Conservation (phyloP, 1,140 invertebrate species). For the Lanistes nyassanus region DNA sequence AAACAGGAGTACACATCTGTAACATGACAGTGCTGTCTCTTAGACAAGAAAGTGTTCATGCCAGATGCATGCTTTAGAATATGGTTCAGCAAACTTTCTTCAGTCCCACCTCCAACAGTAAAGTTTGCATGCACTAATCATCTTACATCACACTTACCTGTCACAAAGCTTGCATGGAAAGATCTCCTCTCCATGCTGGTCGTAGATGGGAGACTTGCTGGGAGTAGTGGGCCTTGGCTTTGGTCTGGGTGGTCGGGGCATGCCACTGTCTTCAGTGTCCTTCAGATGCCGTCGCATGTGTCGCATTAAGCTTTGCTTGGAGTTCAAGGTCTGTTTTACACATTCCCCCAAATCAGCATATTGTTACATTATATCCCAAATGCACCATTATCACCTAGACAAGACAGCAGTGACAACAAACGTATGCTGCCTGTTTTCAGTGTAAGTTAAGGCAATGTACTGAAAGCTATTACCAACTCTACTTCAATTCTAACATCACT, state of each 20-base stretch:
- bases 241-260: conserved; percentile 6
- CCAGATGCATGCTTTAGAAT: no score
- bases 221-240: conserved; percentile 35
- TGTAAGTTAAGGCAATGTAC: no score
- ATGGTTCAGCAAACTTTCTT: no score
- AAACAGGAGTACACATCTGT: no score
- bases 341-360: conserved; percentile 62
- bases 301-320: conserved; percentile 80
- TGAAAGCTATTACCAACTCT: no score
- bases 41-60: not conserved
- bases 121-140: not conserved
- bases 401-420: no score
- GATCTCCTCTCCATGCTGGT: conserved; percentile 66
- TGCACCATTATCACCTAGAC: no score
- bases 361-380: no score
- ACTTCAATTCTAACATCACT: no score
- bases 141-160: conserved; percentile 82
- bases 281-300: conserved; percentile 77
- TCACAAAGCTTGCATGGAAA: conserved; percentile 97
- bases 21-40: no score
- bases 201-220: conserved; percentile 66
- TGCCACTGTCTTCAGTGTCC: conserved; percentile 10
- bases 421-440: no score
- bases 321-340: conserved; percentile 80
- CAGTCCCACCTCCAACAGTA: no score